These are phyloP conservation scores for Saccostrea echinata DNA, from an alignment of 1,140 invertebrate genomes.

Conservation along the genomic window DNA sequence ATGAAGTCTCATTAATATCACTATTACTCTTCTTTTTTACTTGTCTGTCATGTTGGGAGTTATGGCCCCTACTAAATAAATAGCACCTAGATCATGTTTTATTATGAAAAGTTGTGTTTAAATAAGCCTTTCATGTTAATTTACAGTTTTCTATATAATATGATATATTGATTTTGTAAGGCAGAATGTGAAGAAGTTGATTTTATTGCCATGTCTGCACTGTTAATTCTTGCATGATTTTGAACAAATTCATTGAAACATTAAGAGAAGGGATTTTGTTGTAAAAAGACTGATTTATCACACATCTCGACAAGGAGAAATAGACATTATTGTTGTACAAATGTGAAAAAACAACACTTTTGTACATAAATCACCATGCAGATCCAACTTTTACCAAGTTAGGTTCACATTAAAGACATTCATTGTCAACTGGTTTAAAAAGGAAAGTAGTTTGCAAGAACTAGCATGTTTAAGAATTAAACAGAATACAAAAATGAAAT, in stretches of 20 bases:
- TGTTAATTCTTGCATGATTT: neutral
- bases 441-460: neutral
- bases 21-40: neutral
- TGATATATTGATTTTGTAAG: neutral
- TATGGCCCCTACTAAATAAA: neutral
- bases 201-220: neutral
- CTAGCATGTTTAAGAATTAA: neutral
- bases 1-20: neutral
- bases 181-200: neutral
- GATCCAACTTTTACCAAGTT: neutral
- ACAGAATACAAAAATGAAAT: neutral
- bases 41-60: neutral
- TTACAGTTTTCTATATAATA: neutral
- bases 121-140: neutral
- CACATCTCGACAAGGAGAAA: neutral
- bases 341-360: neutral
- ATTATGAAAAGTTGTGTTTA: neutral
- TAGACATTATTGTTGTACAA: neutral
- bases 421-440: neutral
- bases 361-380: conserved; percentile 1
- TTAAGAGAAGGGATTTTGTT: neutral
- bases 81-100: neutral
- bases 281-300: conserved; percentile 4
- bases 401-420: neutral
- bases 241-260: neutral